These are phyloP conservation scores for Corythaixoides concolor DNA, from an alignment of 2,113 vertebrate genomes.

Conservation along the genomic window DNA sequence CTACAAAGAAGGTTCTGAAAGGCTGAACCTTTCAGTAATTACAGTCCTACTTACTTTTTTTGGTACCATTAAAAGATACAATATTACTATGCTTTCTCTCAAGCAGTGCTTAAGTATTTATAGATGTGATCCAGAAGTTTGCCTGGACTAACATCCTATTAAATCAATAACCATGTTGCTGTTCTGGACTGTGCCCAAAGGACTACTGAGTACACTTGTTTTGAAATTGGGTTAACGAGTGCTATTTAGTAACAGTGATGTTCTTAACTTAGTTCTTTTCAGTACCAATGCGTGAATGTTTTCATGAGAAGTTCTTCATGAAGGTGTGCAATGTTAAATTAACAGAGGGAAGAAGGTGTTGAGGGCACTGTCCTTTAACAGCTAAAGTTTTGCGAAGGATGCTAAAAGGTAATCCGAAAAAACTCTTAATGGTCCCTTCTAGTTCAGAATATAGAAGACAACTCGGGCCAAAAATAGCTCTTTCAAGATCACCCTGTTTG, in stretches of 20 bases:
- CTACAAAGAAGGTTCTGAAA: background rate
- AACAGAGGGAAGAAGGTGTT: background rate
- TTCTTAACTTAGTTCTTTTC: background rate
- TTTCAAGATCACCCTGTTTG: background rate
- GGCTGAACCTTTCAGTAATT: background rate
- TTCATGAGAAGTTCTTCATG: background rate
- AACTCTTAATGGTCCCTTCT: background rate
- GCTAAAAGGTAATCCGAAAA: background rate
- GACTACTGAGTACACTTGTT: background rate
- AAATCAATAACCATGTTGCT: background rate
- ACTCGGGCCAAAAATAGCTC: background rate
- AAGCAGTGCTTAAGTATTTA: background rate
- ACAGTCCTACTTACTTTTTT: background rate
- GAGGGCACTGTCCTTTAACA: background rate
- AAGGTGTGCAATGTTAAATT: background rate
- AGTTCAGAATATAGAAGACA: background rate
- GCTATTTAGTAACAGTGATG: background rate
- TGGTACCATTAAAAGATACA: background rate
- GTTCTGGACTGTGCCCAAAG: background rate
- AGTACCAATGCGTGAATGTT: background rate
- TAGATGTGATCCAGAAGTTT: background rate
- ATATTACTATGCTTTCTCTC: background rate
- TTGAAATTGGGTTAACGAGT: background rate
- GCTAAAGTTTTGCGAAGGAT: background rate
- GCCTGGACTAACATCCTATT: background rate